Evolutionary conservation across 2,888 invertebrate genomes (phyloP).

Genomic region (Calameuta pallipes): DNA sequence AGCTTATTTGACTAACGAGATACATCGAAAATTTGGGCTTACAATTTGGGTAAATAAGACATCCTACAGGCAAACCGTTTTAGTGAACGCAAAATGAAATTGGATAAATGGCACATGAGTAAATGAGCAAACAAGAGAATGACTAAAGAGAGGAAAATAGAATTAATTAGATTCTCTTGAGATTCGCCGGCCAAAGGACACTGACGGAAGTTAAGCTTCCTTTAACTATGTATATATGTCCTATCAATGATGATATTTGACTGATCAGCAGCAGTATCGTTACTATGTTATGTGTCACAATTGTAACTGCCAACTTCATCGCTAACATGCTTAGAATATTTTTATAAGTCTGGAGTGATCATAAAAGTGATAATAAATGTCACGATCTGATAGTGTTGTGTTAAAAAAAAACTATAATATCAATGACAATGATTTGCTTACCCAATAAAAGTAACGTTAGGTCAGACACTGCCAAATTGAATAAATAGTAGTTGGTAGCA

Average conservation of each 20-base stretch:
- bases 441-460: conserved; percentile 83
- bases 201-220: not conserved
- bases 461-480: conserved; percentile 90
- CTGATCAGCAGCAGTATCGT: not conserved
- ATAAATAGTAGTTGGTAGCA: conserved; percentile 90
- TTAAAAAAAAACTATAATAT: not conserved
- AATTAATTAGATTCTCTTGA: not conserved
- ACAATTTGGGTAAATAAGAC: not conserved
- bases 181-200: not conserved
- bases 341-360: not conserved
- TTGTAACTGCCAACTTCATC: not conserved
- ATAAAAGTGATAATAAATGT: not conserved
- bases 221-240: not conserved
- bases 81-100: not conserved
- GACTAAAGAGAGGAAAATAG: not conserved
- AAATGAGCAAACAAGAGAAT: not conserved
- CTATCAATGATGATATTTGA: not conserved
- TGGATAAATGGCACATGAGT: not conserved
- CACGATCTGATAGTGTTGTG: no score
- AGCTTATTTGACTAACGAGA: not conserved
- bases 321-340: not conserved
- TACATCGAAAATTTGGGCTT: no score
- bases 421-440: conserved; percentile 58
- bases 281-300: not conserved
- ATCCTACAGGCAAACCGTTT: not conserved